Evolutionary conservation across 1,140 invertebrate genomes (phyloP).

Genomic region (Drosophila arawakana): DNA sequence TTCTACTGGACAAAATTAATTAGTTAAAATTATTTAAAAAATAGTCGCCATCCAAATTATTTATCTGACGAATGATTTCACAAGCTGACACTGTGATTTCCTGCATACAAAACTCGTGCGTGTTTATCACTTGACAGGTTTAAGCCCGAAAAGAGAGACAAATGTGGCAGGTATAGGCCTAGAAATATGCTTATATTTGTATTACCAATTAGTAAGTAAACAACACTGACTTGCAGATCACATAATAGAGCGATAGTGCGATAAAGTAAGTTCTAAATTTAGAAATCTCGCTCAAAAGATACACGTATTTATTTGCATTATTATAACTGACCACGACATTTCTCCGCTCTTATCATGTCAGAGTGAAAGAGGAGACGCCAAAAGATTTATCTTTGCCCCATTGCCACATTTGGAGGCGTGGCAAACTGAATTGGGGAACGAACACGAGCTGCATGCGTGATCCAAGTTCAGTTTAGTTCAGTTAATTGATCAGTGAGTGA

Average conservation of each 20-base stretch:
- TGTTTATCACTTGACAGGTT: slow-evolving; percentile 3
- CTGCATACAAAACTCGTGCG: slow-evolving; percentile 6
- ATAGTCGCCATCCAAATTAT: not conserved
- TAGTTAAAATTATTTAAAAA: too few relatives aligned
- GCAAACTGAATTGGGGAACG: slow-evolving; percentile 6
- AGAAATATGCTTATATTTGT: slow-evolving; percentile 19
- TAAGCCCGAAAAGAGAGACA: not conserved
- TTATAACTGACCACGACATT: slow-evolving; percentile 8
- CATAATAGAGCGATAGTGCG: not conserved
- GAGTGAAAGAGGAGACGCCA: not conserved
- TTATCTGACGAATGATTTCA: not conserved
- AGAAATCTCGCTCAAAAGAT: slow-evolving; percentile 4
- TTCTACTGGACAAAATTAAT: not conserved
- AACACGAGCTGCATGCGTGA: slow-evolving; percentile 64
- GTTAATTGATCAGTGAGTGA: slow-evolving; percentile 56
- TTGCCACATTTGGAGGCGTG: slow-evolving; percentile 14
- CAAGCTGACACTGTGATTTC: slow-evolving; percentile 8
- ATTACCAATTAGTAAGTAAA: slow-evolving; percentile 11
- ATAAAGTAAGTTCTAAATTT: not conserved
- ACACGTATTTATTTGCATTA: not conserved
- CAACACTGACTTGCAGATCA: not conserved
- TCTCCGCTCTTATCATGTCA: not conserved
- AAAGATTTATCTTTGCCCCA: slow-evolving; percentile 2
- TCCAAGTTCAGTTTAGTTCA: slow-evolving; percentile 10
- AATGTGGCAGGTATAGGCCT: slow-evolving; percentile 9